Percentiles rank a stretch among this genome's conserved stretches.
phyloP scores from a whole-genome alignment of 2,113 vertebrate genomes.

The Psittacus erithacus region DNA sequence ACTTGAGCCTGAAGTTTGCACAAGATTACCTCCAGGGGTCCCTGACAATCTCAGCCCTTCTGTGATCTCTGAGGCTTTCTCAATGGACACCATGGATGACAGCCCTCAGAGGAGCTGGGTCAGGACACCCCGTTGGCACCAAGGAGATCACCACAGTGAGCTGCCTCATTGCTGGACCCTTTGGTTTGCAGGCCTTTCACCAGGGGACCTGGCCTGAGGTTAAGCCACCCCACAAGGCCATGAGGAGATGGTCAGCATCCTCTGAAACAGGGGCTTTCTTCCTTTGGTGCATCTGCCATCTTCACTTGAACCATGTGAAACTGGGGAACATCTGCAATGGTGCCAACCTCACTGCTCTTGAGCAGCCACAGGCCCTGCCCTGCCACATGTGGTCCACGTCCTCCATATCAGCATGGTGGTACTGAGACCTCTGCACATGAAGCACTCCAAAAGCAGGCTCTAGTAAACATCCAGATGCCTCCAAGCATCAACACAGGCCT shows the following conservation, averaged over 20 bases:
- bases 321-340: not conserved
- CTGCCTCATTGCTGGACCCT: not conserved
- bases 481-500: not conserved
- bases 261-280: not conserved
- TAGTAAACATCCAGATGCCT: not conserved
- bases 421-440: not conserved
- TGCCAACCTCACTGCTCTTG: not conserved
- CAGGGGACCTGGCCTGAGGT: not conserved
- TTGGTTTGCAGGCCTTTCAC: not conserved
- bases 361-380: not conserved
- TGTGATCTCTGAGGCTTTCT: not conserved
- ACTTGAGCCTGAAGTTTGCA: accelerated
- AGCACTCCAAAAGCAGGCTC: not conserved
- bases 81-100: accelerated
- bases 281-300: accelerated
- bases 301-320: accelerated
- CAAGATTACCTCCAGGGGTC: not conserved
- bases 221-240: not conserved
- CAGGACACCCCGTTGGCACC: not conserved
- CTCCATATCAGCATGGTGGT: not conserved
- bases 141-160: not conserved
- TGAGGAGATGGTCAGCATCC: not conserved
- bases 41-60: not conserved
- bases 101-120: not conserved
- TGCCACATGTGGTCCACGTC: not conserved